phyloP scores from a whole-genome alignment of 2,888 invertebrate species.

The Dryococelus australis region DNA sequence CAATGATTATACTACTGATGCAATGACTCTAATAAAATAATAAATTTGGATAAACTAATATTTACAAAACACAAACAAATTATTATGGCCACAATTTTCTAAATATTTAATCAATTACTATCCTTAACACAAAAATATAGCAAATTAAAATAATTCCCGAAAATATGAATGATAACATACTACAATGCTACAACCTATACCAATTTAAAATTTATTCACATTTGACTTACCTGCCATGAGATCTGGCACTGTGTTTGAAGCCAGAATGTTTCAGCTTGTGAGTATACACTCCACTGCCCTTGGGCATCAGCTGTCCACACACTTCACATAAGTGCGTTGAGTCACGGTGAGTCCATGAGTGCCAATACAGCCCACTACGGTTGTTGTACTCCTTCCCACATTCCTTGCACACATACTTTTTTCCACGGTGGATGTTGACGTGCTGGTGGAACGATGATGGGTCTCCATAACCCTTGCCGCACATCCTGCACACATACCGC shows the following conservation, averaged over 20 bases:
- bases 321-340: background rate
- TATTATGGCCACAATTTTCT: too few species aligned
- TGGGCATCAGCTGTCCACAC: background rate
- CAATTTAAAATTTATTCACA: too few species aligned
- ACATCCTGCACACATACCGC: background rate
- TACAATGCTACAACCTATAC: too few species aligned
- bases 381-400: background rate
- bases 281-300: background rate
- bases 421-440: background rate
- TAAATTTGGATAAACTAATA: too few species aligned
- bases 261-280: too few species aligned
- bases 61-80: too few species aligned
- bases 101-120: too few species aligned
- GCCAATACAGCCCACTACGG: background rate
- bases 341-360: background rate
- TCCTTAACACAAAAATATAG: too few species aligned
- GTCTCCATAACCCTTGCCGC: background rate
- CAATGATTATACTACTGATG: too few species aligned
- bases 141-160: too few species aligned
- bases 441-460: background rate
- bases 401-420: background rate
- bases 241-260: background rate
- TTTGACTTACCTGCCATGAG: background rate
- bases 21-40: too few species aligned
- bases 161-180: too few species aligned